Evolutionary conservation across 2,888 invertebrate genomes (phyloP).

Genomic region (Brachypalpus laphriformis): DNA sequence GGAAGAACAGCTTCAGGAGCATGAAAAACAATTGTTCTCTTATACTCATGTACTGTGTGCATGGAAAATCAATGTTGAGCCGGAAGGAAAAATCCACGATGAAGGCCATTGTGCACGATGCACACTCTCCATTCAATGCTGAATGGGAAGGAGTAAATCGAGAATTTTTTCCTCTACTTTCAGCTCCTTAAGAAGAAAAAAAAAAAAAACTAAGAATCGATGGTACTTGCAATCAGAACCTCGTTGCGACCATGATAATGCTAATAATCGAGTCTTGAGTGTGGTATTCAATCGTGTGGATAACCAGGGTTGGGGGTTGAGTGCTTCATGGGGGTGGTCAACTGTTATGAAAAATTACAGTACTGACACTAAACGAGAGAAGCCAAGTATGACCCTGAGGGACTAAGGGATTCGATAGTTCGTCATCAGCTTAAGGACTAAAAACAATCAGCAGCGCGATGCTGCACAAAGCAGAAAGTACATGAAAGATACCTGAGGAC

Average conservation of each 20-base stretch:
- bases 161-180: background rate
- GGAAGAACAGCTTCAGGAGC: background rate
- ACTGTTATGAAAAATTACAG: too few species aligned
- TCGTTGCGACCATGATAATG: slow-evolving; percentile 32
- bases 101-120: slow-evolving; percentile 52
- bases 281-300: background rate
- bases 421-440: too few species aligned
- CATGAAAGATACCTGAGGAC: too few species aligned
- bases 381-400: too few species aligned
- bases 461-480: too few species aligned
- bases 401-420: too few species aligned
- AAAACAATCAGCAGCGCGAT: too few species aligned
- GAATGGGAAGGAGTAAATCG: slow-evolving; percentile 37
- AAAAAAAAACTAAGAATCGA: background rate
- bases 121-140: slow-evolving; percentile 44
- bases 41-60: slow-evolving; percentile 10
- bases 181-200: slow-evolving; percentile 25
- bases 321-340: background rate
- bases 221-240: slow-evolving; percentile 60
- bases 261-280: slow-evolving; percentile 24
- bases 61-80: slow-evolving; percentile 68
- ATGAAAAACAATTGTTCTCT: slow-evolving; percentile 24
- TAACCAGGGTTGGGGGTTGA: background rate
- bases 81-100: slow-evolving; percentile 63
- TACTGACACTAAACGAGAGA: too few species aligned